phyloP scores from a whole-genome alignment of 2,888 invertebrate species.

The Caenorhabditis drosophilae region DNA sequence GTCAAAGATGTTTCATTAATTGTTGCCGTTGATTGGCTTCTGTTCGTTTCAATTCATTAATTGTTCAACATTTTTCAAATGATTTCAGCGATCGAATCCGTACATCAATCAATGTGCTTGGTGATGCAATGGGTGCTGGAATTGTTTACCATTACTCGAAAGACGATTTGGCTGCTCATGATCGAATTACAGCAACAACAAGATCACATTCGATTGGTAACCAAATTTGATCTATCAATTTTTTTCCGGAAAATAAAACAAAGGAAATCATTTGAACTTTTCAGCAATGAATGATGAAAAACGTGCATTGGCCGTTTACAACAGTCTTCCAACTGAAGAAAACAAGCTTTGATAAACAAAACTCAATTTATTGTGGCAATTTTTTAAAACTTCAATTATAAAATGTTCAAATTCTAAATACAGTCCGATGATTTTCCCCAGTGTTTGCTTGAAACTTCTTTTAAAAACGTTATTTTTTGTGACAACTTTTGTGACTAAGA shows the following conservation, averaged over 20 bases:
- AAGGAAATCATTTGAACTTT: no score
- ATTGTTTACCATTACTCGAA: conserved; percentile 73
- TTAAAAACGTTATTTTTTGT: no score
- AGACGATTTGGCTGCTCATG: conserved; percentile 60
- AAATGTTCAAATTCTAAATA: not conserved
- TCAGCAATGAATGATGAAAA: conserved; percentile 37
- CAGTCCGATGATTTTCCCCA: not conserved
- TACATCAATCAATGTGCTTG: conserved; percentile 74
- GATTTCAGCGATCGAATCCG: conserved; percentile 73
- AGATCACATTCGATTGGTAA: conserved; percentile 37
- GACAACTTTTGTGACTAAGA: no score
- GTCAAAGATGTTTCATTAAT: conserved; percentile 72
- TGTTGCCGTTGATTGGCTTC: conserved; percentile 72
- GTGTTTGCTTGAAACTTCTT: no score
- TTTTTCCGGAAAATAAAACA: no score
- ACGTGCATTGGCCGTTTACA: conserved; percentile 36
- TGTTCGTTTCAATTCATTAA: conserved; percentile 64
- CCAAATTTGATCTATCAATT: not conserved
- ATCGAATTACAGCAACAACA: conserved; percentile 36
- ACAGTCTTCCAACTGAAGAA: conserved; percentile 37
- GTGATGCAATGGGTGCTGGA: conserved; percentile 75
- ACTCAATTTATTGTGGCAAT: not conserved
- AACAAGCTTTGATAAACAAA: conserved; percentile 11
- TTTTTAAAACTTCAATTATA: not conserved
- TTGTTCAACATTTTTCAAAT: not conserved